Evolutionary conservation across 2,888 invertebrate genomes (phyloP).

Genomic region (Luffia ferchaultella): DNA sequence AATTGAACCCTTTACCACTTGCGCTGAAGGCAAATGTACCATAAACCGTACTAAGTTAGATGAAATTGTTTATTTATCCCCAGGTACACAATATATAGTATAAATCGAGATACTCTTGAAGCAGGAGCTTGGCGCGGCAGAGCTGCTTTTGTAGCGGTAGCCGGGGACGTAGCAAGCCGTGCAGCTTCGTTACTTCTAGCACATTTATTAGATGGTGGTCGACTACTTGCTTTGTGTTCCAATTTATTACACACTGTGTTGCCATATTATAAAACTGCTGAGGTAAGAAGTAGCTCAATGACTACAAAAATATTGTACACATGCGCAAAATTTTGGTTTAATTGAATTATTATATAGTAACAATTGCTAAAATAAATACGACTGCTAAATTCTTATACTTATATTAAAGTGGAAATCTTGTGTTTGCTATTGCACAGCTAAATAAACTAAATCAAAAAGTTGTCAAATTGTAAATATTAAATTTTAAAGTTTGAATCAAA

Average conservation of each 20-base stretch:
- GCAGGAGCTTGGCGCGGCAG: constrained; percentile 70
- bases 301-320: background rate
- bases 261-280: constrained; percentile 84
- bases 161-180: constrained; percentile 74
- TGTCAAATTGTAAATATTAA: no score
- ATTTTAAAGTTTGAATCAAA: no score
- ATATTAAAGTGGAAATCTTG: no score
- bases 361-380: no score
- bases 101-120: constrained; percentile 46
- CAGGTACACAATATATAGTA: constrained; percentile 71
- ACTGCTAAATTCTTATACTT: no score
- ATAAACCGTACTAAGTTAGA: no score
- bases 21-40: no score
- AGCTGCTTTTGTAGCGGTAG: constrained; percentile 77
- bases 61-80: constrained; percentile 7
- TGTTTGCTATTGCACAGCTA: no score
- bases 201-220: constrained; percentile 77
- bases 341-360: no score
- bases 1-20: no score
- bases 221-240: constrained; percentile 80
- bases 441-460: no score
- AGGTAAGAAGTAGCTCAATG: constrained; percentile 56
- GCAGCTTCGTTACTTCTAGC: constrained; percentile 74
- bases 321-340: no score
- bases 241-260: constrained; percentile 80